phyloP scores from a whole-genome alignment of 1,140 invertebrate genomes.

The Tetramorium simillimum region DNA sequence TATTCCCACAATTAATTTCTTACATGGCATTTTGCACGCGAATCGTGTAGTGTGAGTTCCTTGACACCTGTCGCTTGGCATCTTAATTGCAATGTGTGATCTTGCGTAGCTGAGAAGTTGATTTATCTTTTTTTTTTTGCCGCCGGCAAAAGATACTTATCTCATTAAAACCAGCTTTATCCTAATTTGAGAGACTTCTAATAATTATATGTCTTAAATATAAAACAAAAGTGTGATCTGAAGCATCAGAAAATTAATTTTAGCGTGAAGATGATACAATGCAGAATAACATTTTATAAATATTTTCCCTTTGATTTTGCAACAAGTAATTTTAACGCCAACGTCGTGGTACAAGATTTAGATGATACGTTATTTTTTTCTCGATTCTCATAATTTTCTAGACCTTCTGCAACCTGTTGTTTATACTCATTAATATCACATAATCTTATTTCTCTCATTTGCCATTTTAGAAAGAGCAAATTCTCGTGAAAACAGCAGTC shows the following conservation, averaged over 20 bases:
- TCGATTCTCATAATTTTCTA: background rate
- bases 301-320: background rate
- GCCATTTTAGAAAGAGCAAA: background rate
- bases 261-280: background rate
- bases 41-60: constrained; percentile 21
- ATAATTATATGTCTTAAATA: background rate
- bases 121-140: background rate
- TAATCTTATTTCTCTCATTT: background rate
- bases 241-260: background rate
- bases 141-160: background rate
- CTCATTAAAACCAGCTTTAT: background rate
- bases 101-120: constrained; percentile 5
- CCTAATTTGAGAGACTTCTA: background rate
- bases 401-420: background rate
- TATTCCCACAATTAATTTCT: constrained; percentile 54
- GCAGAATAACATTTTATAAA: background rate
- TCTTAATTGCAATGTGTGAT: constrained; percentile 20
- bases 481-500: background rate
- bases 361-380: background rate
- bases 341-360: background rate
- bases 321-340: background rate
- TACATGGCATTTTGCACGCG: constrained; percentile 46
- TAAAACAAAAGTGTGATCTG: background rate
- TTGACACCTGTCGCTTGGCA: constrained; percentile 36
- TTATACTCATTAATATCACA: background rate